These are phyloP conservation scores for Parnassius orleans DNA, from an alignment of 2,888 invertebrate genomes.

Conservation along the genomic window DNA sequence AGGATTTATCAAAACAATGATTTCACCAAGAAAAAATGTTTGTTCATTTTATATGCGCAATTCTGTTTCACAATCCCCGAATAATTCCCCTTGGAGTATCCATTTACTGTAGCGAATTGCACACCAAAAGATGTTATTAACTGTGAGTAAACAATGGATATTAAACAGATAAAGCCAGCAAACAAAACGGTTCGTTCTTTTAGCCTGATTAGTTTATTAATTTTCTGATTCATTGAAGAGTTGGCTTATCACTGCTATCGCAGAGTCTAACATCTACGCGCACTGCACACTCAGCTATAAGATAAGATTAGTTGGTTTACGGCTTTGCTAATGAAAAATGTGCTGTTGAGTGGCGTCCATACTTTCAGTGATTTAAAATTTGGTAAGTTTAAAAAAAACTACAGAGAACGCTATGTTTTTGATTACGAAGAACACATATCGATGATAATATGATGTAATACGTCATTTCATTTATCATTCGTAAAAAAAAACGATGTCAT, in stretches of 20 bases:
- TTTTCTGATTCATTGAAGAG: slow-evolving; percentile 34
- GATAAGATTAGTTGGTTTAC: slow-evolving; percentile 39
- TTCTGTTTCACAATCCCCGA: neutral
- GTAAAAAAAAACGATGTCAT: neutral
- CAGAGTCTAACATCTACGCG: slow-evolving; percentile 13
- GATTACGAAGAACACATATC: neutral
- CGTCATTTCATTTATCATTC: neutral
- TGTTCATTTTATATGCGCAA: neutral
- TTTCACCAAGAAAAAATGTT: no score
- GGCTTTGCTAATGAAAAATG: slow-evolving; percentile 37
- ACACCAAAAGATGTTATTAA: neutral
- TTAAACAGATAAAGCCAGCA: slow-evolving; percentile 12
- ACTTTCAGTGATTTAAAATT: slow-evolving; percentile 13
- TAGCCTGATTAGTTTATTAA: slow-evolving; percentile 26
- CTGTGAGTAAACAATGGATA: slow-evolving; percentile 19
- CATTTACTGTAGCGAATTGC: neutral
- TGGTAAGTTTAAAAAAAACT: slow-evolving; percentile 8
- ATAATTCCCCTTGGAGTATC: neutral
- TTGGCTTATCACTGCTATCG: slow-evolving; percentile 20
- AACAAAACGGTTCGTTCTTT: slow-evolving; percentile 11
- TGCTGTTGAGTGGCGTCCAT: slow-evolving; percentile 20
- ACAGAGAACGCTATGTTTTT: neutral
- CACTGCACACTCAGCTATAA: slow-evolving; percentile 15
- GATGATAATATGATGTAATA: no score
- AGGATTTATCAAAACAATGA: no score